phyloP scores from a whole-genome alignment of 2,888 invertebrate genomes.

The Cetonia aurata region DNA sequence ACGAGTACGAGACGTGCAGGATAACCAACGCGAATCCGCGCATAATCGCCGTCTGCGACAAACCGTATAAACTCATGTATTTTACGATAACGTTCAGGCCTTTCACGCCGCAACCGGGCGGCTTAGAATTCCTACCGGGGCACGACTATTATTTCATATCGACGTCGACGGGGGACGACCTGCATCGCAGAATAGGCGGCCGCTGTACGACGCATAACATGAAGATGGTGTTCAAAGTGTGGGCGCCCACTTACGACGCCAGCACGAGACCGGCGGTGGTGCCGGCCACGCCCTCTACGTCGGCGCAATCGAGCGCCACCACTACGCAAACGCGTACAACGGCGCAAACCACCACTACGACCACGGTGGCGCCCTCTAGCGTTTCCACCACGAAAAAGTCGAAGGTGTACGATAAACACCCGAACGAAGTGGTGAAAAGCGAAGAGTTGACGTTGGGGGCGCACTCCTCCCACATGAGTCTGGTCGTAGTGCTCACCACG shows the following conservation, averaged over 20 bases:
- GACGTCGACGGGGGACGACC: constrained; percentile 91
- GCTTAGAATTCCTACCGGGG: constrained; percentile 92
- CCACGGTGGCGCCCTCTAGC: constrained; percentile 62
- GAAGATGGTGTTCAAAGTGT: constrained; percentile 91
- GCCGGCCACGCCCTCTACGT: constrained; percentile 52
- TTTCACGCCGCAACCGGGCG: constrained; percentile 95
- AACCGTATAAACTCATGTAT: constrained; percentile 93
- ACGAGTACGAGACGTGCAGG: constrained; percentile 95
- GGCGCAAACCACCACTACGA: constrained; percentile 59
- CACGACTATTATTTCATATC: constrained; percentile 95
- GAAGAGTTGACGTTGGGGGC: constrained; percentile 86
- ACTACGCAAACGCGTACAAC: constrained; percentile 63
- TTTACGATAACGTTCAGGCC: constrained; percentile 97
- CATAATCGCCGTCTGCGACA: constrained; percentile 96
- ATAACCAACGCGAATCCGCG: constrained; percentile 94
- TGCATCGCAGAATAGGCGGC: constrained; percentile 92
- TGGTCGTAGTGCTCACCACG: constrained; percentile 57
- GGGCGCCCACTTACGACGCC: constrained; percentile 77
- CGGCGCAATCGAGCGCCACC: constrained; percentile 63
- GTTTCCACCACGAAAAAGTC: constrained; percentile 75
- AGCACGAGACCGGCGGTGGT: constrained; percentile 58
- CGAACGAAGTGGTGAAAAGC: constrained; percentile 93
- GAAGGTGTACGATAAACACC: constrained; percentile 81
- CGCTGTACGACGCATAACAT: constrained; percentile 93
- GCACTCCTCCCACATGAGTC: constrained; percentile 47